Base-by-base conservation (phyloP, 2,797 vertebrate species). In the Lepilemur septentrionalis region DNA sequence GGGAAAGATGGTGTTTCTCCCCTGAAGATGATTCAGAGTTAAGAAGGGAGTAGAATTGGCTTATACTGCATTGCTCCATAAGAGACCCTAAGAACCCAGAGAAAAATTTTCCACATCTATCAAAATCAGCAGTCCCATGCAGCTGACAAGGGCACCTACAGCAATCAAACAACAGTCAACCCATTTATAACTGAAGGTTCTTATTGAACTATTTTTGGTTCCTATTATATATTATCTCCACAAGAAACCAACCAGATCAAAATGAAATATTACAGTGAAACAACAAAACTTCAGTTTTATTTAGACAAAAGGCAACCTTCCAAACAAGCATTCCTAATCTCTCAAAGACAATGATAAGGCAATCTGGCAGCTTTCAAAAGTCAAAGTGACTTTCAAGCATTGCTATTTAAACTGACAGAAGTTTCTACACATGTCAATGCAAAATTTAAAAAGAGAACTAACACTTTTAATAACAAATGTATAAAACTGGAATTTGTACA, bases 161-260 rank as follows among this genome's bases (percentile, higher is more conserved):
- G 43, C 38, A 61, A 59, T 32, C 94, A 86, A 75, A 59, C 30
- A 67, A 38, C 30, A 57, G 61, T 28, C 73, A 78, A 14, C 80
- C 72, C 73, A 57, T 43, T 93, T 82, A 55, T 88, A 93, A 89
- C 0, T 38, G 86, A 93, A 83, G 12, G 75, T 8, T 89, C 93
- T 79, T 38, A 94, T 5, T 91, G 70, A 95, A 93, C 82, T 91
- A 97, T 94, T 94, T 97, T 98, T 86, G 80, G 75, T 78, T 87
- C 70, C 46, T 67, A 25, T 83, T 94, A 93, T 76, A 80, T 70
- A 96, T 93, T 94, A 91, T 96, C 80, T 93, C 67, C 23, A 59
- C 6, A 43, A 86, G 61, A 93, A 85, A 92, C 35, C 63, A 91
- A 76, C 48, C 70, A 94, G 59, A 97, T 96, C 89, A 93, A 91